Conservation (phyloP, 92 coral and sea anemone species). For the Siderastrea radians region DNA sequence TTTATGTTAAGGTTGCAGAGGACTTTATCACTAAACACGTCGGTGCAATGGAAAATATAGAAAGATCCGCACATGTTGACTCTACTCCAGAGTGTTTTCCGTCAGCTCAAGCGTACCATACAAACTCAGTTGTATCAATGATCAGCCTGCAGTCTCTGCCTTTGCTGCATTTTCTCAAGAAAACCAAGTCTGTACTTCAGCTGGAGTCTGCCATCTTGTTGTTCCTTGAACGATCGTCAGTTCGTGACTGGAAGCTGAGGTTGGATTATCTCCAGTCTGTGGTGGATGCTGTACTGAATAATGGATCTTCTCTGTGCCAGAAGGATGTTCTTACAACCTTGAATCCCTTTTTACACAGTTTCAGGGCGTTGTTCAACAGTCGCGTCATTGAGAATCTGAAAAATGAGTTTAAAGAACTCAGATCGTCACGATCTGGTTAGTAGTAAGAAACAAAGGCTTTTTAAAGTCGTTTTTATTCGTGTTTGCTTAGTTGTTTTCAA, state of each 20-base stretch:
- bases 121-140: conserved; percentile 74
- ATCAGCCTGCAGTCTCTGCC: conserved; percentile 81
- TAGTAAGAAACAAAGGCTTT: neutral
- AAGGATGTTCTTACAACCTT: neutral
- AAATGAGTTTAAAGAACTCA: neutral
- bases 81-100: conserved; percentile 44
- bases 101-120: conserved; percentile 65
- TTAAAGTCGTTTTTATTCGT: too few relatives aligned
- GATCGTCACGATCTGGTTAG: conserved; percentile 30
- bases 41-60: neutral
- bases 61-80: neutral
- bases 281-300: conserved; percentile 4
- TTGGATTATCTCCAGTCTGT: conserved; percentile 58
- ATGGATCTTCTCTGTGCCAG: neutral
- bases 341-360: conserved; percentile 1
- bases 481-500: too few relatives aligned
- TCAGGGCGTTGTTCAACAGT: conserved; percentile 47
- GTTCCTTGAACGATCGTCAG: conserved; percentile 83
- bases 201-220: conserved; percentile 70
- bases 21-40: conserved; percentile 44
- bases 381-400: conserved; percentile 52
- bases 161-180: conserved; percentile 70
- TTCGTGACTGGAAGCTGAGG: conserved; percentile 85
- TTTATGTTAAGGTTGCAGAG: conserved; percentile 37
- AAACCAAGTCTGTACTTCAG: conserved; percentile 32